Conservation (phyloP, 2,888 invertebrate genomes). For the Lithophane ornitopus region DNA sequence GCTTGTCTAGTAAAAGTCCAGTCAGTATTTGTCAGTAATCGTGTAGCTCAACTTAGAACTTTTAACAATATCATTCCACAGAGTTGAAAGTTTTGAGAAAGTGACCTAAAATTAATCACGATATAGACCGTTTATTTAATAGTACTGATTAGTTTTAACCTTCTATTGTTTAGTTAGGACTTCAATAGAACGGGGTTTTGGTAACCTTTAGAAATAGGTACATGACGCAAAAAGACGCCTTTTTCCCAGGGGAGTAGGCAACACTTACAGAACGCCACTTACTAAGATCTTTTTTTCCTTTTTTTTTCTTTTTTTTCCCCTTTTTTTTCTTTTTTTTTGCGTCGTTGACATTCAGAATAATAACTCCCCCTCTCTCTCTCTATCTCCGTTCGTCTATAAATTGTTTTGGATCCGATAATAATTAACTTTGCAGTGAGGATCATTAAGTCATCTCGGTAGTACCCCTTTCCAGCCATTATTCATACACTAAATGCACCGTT, state of each 20-base stretch:
- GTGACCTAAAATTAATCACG: not conserved
- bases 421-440: too few relatives aligned
- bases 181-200: not conserved
- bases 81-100: not conserved
- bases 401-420: not conserved
- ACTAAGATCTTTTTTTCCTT: too few relatives aligned
- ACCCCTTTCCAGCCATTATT: too few relatives aligned
- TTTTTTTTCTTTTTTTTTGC: too few relatives aligned
- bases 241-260: not conserved
- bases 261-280: not conserved
- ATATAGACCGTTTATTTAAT: not conserved
- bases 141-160: conserved; percentile 21
- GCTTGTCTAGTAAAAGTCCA: too few relatives aligned
- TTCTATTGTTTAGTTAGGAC: conserved; percentile 29
- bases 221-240: not conserved
- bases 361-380: not conserved
- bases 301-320: too few relatives aligned
- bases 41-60: too few relatives aligned
- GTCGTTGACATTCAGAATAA: not conserved
- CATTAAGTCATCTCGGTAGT: not conserved
- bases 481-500: not conserved
- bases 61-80: not conserved
- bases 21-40: too few relatives aligned
- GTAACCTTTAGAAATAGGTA: not conserved
- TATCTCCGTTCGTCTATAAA: not conserved